Evolutionary conservation across 2,113 vertebrate species (phyloP).

Genomic region (Alethe castanea): DNA sequence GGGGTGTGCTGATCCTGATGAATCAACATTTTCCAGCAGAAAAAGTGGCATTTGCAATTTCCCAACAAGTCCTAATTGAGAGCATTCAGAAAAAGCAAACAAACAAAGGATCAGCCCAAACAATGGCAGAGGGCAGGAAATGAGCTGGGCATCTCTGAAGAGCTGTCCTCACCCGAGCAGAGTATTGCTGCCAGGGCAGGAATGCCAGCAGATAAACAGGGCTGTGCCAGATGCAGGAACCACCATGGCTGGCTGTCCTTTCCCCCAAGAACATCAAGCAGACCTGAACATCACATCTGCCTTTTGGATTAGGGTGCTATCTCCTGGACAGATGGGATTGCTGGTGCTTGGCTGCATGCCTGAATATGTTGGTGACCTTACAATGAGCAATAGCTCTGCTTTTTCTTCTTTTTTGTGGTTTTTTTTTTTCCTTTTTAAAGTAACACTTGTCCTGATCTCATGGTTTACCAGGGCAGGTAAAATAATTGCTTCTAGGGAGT

Average conservation of each 20-base stretch:
- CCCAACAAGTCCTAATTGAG: slow-evolving; percentile 38
- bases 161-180: neutral
- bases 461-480: neutral
- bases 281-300: neutral
- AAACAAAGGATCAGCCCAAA: slow-evolving; percentile 39
- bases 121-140: slow-evolving; percentile 27
- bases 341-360: neutral
- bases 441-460: neutral
- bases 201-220: neutral
- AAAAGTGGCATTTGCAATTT: slow-evolving; percentile 36
- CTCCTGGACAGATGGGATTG: neutral
- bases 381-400: neutral
- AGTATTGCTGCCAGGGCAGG: neutral
- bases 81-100: slow-evolving; percentile 52
- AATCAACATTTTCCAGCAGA: slow-evolving; percentile 52
- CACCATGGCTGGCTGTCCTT: neutral
- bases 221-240: neutral
- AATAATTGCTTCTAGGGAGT: neutral
- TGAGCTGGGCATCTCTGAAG: neutral
- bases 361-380: neutral
- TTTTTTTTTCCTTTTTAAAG: neutral
- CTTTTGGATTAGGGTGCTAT: neutral
- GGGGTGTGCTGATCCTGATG: slow-evolving; percentile 5
- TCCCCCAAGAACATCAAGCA: neutral
- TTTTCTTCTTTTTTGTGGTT: neutral